Percentiles rank a stretch among this genome's conserved stretches.
These are phyloP conservation scores for Atrichornis clamosus DNA, from an alignment of 2,113 vertebrate genomes.

Conservation along the genomic window DNA sequence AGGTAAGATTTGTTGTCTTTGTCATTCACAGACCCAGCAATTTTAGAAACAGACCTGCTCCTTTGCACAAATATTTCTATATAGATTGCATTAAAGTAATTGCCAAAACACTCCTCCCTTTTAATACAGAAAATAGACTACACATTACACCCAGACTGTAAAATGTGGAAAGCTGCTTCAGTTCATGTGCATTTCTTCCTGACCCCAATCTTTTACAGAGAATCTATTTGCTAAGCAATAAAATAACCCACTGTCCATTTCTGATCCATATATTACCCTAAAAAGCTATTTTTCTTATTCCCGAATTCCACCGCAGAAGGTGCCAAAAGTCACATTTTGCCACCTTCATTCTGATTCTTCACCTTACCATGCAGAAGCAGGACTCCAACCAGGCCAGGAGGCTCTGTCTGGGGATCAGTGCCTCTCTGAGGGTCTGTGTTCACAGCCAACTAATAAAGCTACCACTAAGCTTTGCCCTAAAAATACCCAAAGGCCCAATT, in stretches of 20 bases:
- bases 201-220: background rate
- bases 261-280: background rate
- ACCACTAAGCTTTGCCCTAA: background rate
- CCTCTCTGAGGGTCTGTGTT: background rate
- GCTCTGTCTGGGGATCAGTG: background rate
- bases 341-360: background rate
- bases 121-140: background rate
- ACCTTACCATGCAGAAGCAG: background rate
- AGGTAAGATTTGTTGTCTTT: background rate
- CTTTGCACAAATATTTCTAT: background rate
- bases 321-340: background rate
- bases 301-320: background rate
- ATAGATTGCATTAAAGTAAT: background rate
- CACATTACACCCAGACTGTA: background rate
- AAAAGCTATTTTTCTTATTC: background rate
- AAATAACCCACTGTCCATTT: background rate
- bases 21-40: background rate
- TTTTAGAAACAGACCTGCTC: background rate
- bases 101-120: background rate
- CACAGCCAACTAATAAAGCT: background rate
- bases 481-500: background rate
- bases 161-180: background rate
- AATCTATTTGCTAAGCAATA: background rate
- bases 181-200: background rate
- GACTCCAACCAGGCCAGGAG: background rate